A percentile compares a stretch with the other conserved stretches of the same genome.
These are phyloP conservation scores for Onchidella celtica DNA, from an alignment of 2,888 invertebrate genomes.

Conservation along the genomic window DNA sequence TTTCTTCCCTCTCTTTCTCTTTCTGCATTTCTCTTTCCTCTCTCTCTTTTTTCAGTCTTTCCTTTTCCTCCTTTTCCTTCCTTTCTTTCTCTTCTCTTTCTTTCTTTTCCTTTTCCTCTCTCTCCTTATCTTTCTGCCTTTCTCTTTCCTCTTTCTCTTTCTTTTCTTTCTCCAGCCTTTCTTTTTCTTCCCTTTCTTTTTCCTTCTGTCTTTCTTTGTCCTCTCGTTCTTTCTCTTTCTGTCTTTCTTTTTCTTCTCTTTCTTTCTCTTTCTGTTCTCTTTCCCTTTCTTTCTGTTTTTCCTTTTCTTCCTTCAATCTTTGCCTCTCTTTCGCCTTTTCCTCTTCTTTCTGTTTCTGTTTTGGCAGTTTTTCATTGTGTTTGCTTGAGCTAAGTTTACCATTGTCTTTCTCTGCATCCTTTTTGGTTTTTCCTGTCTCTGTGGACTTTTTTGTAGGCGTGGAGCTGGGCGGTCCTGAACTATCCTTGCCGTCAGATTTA, in stretches of 20 bases:
- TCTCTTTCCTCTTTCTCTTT: neutral
- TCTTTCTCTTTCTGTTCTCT: conserved; percentile 24
- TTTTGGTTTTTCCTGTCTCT: conserved; percentile 1
- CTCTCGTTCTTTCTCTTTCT: neutral
- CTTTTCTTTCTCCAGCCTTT: neutral
- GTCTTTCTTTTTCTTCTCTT: neutral
- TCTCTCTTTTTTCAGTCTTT: conserved; percentile 15
- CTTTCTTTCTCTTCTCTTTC: neutral
- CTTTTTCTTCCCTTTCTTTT: neutral
- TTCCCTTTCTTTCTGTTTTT: conserved; percentile 30
- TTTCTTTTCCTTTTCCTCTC: conserved; percentile 16
- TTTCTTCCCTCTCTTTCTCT: conserved; percentile 42
- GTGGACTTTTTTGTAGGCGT: neutral
- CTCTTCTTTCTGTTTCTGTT: conserved; percentile 48
- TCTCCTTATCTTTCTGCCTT: neutral
- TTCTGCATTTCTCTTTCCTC: conserved; percentile 37
- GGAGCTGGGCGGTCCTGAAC: neutral
- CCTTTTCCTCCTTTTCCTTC: neutral
- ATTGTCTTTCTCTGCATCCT: conserved; percentile 2
- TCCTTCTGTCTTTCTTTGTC: neutral
- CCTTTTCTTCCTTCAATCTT: conserved; percentile 30
- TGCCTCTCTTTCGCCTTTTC: conserved; percentile 47
- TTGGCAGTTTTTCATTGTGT: conserved; percentile 5
- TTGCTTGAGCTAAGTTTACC: neutral
- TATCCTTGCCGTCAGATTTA: conserved; percentile 35